Conservation (phyloP, 2,888 invertebrate genomes). For the Euzetes globulus region DNA sequence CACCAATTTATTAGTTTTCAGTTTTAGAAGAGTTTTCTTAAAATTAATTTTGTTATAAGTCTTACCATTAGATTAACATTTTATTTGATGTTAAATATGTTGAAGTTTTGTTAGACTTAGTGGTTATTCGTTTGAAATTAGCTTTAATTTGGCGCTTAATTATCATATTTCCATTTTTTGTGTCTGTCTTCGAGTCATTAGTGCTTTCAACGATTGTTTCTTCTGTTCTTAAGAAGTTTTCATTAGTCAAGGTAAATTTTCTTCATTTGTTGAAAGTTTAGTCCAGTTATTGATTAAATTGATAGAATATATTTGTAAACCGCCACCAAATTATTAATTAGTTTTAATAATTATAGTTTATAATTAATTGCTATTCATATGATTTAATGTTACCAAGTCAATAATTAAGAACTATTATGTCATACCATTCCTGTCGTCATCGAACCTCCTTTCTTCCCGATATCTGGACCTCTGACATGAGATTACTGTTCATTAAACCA, state of each 20-base stretch:
- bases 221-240: too few relatives aligned
- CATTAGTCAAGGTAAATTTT: too few relatives aligned
- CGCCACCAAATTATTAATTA: not conserved
- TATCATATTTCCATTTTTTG: too few relatives aligned
- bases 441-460: not conserved
- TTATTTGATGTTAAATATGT: too few relatives aligned
- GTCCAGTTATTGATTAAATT: too few relatives aligned
- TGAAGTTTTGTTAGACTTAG: too few relatives aligned
- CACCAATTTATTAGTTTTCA: not conserved
- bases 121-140: not conserved
- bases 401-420: not conserved
- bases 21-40: not conserved
- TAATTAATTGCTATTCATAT: not conserved
- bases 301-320: too few relatives aligned
- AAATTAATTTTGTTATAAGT: not conserved
- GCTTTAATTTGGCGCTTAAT: too few relatives aligned
- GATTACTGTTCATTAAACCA: not conserved
- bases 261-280: too few relatives aligned
- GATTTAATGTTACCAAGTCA: not conserved
- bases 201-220: too few relatives aligned
- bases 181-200: too few relatives aligned
- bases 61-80: too few relatives aligned
- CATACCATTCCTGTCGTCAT: slow-evolving; percentile 12
- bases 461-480: slow-evolving; percentile 7
- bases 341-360: not conserved